These are phyloP conservation scores for Palythoa caribaeorum DNA, from an alignment of 92 coral and sea anemone genomes.

Conservation along the genomic window DNA sequence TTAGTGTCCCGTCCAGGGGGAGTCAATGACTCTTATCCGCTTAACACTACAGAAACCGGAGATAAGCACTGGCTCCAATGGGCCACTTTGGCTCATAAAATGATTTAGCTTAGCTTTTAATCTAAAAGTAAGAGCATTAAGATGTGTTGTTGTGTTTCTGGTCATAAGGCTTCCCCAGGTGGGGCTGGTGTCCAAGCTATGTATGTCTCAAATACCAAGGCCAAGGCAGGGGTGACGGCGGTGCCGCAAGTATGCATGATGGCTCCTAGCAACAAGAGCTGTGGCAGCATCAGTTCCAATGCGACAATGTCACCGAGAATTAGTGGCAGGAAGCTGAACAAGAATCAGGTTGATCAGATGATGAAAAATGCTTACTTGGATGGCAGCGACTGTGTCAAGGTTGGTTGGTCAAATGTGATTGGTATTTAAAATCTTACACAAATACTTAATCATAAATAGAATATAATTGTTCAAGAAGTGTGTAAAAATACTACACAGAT, in stretches of 20 bases:
- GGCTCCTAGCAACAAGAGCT: slow-evolving; percentile 6
- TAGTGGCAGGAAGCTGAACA: slow-evolving; percentile 28
- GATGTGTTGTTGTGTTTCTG: background rate
- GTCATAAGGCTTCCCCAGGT: background rate
- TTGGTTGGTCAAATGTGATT: background rate
- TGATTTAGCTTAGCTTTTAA: no score
- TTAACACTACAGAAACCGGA: no score
- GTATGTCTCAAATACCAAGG: background rate
- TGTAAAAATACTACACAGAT: no score
- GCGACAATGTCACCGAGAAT: slow-evolving; percentile 32
- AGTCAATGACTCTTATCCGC: no score
- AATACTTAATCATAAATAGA: background rate
- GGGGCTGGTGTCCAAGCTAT: background rate
- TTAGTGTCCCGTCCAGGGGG: no score
- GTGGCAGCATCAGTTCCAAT: slow-evolving; percentile 18
- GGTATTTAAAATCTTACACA: background rate
- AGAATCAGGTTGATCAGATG: slow-evolving; percentile 21
- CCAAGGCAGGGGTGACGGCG: background rate
- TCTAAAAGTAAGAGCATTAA: background rate
- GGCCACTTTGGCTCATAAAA: no score
- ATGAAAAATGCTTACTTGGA: slow-evolving; percentile 26
- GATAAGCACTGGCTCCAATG: no score
- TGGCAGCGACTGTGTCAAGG: slow-evolving; percentile 37
- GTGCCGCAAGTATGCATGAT: background rate
- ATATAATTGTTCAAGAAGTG: background rate